Evolutionary conservation across 2,888 invertebrate genomes (phyloP), one percentile per base, ranked within the genome.

Genomic region (Dione vanillae): DNA sequence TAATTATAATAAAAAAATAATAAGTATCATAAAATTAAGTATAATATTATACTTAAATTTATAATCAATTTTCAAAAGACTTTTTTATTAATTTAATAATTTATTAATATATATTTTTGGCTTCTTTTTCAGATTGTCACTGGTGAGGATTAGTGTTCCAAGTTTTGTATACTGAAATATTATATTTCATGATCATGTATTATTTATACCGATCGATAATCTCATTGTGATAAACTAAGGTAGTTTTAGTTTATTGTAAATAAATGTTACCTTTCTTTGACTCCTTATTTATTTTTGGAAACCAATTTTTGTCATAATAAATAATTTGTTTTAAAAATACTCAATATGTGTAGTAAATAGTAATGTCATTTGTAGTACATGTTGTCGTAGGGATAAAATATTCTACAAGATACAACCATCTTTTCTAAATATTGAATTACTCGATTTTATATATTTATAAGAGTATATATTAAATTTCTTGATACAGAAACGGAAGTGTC

Each of bases 211-310:
- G 64, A 72, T 73, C 66, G 74, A 76, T 78, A 78, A 83, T 86
- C 84, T 85, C 83, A 83, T 84, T 88, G 87, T 88, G 88, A 87
- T 87, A 85, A 82, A 70, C 69, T 75, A 70, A 75, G 74, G 72
- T 77, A 79, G 75, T 75, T 43, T 77, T 80, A 72, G 78, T 79
- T 78, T 78, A 80, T 73, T 88, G 87, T 85, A 85, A 83, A 87
- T 87, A 84, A 85, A 82, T 80, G 82, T 85, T 84, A 84, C 80
- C 79, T 75, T 75, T 71, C 73, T 71, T 76, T 73, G 68, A 64
- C 69, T 71, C 65, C 65, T 76, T 77, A 76, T 77, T 79, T 79
- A 74, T 74, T 73, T 74, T 67, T 52, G 54, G 56, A 54, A n/a
- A 66, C 58, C 43, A 58, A 66, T 62, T 62, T 65, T 77, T 75